Evolutionary conservation across 2,113 vertebrate species (phyloP).

Genomic region (Callaeas wilsoni): DNA sequence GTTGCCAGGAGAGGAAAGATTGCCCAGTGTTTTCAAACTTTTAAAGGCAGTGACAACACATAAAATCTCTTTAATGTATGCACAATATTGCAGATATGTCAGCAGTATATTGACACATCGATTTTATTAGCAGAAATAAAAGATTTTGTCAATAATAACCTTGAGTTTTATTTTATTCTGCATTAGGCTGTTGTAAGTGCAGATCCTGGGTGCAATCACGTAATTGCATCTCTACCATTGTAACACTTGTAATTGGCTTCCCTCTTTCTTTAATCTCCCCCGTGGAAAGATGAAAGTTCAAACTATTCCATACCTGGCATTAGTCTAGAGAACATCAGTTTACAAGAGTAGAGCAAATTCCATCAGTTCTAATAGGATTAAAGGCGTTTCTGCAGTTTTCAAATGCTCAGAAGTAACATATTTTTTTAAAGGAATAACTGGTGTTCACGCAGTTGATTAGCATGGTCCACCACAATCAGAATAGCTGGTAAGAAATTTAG

Average conservation of each 20-base stretch:
- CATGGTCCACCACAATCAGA: neutral
- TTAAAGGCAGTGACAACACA: neutral
- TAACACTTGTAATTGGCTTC: neutral
- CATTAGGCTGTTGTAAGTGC: neutral
- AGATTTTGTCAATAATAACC: neutral
- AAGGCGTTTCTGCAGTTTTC: neutral
- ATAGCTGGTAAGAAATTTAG: neutral
- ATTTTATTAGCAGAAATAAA: neutral
- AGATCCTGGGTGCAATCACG: neutral
- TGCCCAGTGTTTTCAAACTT: constrained; percentile 10
- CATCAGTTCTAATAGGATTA: constrained; percentile 33
- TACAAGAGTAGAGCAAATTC: neutral
- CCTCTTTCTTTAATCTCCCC: neutral
- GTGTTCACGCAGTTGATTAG: neutral
- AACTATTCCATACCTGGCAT: neutral
- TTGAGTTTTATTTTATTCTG: neutral
- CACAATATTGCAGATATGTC: constrained; percentile 1
- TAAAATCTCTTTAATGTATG: neutral
- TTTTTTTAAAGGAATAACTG: neutral
- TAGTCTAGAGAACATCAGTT: neutral
- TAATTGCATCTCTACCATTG: neutral
- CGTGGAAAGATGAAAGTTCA: neutral
- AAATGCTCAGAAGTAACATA: neutral
- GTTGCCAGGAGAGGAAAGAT: neutral
- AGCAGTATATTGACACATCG: neutral